Percentiles rank a stretch among this genome's conserved stretches.
phyloP scores from a whole-genome alignment of 92 coral and sea anemone species.

The Chrysogorgia sp. region DNA sequence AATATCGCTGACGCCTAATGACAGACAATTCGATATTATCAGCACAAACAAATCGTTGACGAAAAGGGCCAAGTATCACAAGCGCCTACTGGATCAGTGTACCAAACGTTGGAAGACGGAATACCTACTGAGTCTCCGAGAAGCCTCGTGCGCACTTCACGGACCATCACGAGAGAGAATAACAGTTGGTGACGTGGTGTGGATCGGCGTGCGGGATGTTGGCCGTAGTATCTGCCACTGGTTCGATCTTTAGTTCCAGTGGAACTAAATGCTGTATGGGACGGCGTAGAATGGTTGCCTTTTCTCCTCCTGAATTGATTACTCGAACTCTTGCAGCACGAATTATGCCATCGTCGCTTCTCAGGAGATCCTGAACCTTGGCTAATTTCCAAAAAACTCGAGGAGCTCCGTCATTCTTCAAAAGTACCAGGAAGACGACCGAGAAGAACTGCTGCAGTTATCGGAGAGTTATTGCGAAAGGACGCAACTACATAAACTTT shows the following conservation, averaged over 20 bases:
- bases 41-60: conserved; percentile 19
- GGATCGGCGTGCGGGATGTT: not conserved
- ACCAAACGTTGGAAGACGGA: conserved; percentile 12
- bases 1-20: not conserved
- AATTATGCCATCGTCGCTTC: conserved; percentile 10
- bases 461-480: conserved; percentile 3
- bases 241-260: conserved; percentile 13
- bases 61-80: conserved; percentile 27
- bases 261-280: conserved; percentile 1
- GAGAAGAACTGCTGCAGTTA: conserved; percentile 10
- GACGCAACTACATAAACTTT: not conserved
- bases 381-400: conserved; percentile 32
- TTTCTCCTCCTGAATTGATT: not conserved
- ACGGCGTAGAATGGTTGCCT: no score
- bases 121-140: conserved; percentile 26
- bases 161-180: conserved; percentile 21
- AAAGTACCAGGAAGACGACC: not conserved
- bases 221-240: not conserved
- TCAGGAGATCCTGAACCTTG: conserved; percentile 9
- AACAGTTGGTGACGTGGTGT: conserved; percentile 23
- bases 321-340: conserved; percentile 3
- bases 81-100: conserved; percentile 4
- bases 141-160: conserved; percentile 4
- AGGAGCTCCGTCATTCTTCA: conserved; percentile 10
- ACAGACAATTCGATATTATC: conserved; percentile 13